Conservation (phyloP, 2,888 invertebrate genomes). For the Patella ulyssiponensis region DNA sequence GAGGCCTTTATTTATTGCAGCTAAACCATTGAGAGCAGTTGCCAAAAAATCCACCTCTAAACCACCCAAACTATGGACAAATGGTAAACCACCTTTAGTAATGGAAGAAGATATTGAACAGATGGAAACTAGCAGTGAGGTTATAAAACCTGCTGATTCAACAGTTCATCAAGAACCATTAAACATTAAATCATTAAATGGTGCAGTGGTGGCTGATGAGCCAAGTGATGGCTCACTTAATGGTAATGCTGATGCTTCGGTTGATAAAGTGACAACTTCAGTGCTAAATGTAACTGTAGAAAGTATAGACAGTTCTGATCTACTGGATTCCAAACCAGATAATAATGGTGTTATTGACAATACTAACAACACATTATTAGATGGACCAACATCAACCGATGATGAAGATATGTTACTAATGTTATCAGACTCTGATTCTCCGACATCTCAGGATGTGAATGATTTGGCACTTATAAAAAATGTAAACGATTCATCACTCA, state of each 20-base stretch:
- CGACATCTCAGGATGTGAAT: not conserved
- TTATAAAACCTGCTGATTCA: conserved; percentile 13
- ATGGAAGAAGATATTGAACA: conserved; percentile 17
- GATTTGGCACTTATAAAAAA: not conserved
- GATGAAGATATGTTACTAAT: conserved; percentile 11
- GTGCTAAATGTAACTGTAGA: not conserved
- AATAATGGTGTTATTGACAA: not conserved
- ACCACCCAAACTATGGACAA: conserved; percentile 18
- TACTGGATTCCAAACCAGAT: not conserved
- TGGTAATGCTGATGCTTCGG: no score
- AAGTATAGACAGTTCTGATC: not conserved
- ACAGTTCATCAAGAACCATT: conserved; percentile 35
- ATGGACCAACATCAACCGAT: not conserved
- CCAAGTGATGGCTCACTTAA: not conserved
- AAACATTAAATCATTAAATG: conserved; percentile 37
- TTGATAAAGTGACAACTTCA: not conserved
- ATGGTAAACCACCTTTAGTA: not conserved
- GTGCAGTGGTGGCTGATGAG: conserved; percentile 15
- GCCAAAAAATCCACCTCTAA: conserved; percentile 29
- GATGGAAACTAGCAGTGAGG: conserved; percentile 21
- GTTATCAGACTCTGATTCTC: conserved; percentile 7
- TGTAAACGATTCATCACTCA: not conserved
- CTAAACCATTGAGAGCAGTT: conserved; percentile 19
- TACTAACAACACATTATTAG: no score
- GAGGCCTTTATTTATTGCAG: no score